Evolutionary conservation across 1,140 invertebrate genomes (phyloP).

Genomic region (Cydia splendana): DNA sequence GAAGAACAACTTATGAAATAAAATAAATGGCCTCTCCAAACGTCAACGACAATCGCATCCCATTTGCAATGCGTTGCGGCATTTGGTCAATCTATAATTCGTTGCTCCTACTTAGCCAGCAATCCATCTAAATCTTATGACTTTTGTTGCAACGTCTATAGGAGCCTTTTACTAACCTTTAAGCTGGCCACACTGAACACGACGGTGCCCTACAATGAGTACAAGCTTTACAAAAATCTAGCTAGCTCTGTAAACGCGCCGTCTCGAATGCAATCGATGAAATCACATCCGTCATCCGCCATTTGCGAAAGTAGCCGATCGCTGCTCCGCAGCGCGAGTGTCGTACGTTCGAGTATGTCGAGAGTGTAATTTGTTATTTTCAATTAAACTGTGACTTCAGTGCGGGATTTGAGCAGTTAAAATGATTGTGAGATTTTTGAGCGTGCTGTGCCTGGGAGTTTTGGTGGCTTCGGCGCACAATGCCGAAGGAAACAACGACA

Average conservation of each 20-base stretch:
- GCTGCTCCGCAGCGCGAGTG: constrained; percentile 72
- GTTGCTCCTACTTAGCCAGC: too few species aligned
- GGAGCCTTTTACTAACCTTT: not conserved
- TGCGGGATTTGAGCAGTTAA: constrained; percentile 66
- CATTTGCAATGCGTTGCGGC: too few species aligned
- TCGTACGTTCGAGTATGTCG: constrained; percentile 73
- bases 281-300: constrained; percentile 75
- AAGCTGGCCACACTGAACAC: not conserved
- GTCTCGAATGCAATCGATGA: constrained; percentile 74
- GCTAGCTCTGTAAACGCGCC: constrained; percentile 54
- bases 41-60: too few species aligned
- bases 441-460: constrained; percentile 73
- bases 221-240: constrained; percentile 30
- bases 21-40: too few species aligned
- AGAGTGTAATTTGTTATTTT: constrained; percentile 74
- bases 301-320: constrained; percentile 72
- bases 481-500: constrained; percentile 73
- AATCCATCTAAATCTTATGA: not conserved
- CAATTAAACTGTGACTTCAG: constrained; percentile 71
- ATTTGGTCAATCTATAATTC: too few species aligned
- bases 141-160: not conserved
- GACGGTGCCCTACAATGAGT: not conserved
- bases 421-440: constrained; percentile 78
- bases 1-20: too few species aligned
- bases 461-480: constrained; percentile 69